A percentile compares a stretch with the other conserved stretches of the same genome.
These are phyloP conservation scores for Coptotermes formosanus DNA, from an alignment of 1,140 invertebrate species.

Conservation along the genomic window DNA sequence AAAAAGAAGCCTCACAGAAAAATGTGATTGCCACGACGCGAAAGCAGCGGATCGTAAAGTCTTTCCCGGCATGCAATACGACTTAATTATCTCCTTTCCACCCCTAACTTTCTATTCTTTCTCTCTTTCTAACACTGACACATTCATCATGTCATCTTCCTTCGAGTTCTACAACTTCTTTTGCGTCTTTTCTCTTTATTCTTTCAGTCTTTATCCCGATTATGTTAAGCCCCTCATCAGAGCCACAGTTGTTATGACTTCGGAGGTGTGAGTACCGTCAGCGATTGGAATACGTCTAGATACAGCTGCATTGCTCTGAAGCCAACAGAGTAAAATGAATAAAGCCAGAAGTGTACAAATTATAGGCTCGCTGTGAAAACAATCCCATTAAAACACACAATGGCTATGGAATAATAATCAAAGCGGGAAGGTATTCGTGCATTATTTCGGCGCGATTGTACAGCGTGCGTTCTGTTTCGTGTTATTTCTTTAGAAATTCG, in stretches of 20 bases:
- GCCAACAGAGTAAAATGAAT: too few relatives aligned
- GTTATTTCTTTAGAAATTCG: too few relatives aligned
- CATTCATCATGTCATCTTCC: too few relatives aligned
- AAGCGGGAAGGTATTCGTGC: too few relatives aligned
- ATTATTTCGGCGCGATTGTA: too few relatives aligned
- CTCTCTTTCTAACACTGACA: background rate
- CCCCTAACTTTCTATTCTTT: background rate
- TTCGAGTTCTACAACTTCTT: background rate
- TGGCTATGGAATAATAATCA: background rate
- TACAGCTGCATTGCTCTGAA: background rate
- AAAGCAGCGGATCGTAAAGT: background rate
- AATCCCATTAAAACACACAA: background rate
- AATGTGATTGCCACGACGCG: background rate
- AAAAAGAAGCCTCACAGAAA: background rate
- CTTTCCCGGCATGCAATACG: slow-evolving; percentile 17
- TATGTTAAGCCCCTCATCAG: background rate
- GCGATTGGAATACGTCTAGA: background rate
- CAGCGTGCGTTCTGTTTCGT: too few relatives aligned
- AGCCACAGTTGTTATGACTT: too few relatives aligned
- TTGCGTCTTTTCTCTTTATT: background rate
- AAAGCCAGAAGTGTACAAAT: background rate
- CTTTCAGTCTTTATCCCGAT: background rate
- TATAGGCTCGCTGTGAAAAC: background rate
- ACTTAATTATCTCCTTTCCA: background rate
- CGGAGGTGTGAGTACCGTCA: background rate